Evolutionary conservation across 2,797 vertebrate species (phyloP).

Genomic region (Oophaga sylvatica): DNA sequence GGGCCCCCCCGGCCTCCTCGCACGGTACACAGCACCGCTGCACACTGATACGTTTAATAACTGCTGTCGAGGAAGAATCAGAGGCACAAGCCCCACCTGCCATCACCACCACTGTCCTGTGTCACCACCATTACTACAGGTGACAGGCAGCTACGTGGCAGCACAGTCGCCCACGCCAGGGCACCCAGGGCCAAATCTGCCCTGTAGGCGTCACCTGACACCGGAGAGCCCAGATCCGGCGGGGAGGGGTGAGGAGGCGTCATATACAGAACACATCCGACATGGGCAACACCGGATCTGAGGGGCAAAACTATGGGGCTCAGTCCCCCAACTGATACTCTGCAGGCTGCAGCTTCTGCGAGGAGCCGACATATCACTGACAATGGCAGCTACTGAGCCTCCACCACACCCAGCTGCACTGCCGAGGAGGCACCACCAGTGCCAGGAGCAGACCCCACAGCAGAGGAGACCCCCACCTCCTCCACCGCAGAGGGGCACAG

Average conservation of each 20-base stretch:
- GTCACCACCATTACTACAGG: no score
- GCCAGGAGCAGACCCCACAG: not conserved
- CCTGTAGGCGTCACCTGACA: constrained; percentile 43
- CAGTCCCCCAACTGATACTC: not conserved
- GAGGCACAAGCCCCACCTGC: not conserved
- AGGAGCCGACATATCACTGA: not conserved
- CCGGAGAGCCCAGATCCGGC: constrained; percentile 34
- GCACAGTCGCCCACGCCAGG: not conserved
- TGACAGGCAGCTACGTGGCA: not conserved
- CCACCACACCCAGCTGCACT: constrained; percentile 33
- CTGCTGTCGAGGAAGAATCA: not conserved
- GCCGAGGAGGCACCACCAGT: not conserved
- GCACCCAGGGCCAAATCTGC: constrained; percentile 16
- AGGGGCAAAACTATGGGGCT: not conserved
- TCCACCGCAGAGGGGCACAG: not conserved
- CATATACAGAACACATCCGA: not conserved
- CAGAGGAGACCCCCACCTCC: not conserved
- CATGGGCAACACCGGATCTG: no score
- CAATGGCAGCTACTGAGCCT: not conserved
- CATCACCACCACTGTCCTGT: not conserved
- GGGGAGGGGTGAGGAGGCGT: not conserved
- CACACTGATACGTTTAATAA: no score
- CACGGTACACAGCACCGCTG: no score
- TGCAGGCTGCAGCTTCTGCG: not conserved
- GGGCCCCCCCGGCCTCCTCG: no score